These are phyloP conservation scores for Eupithecia vulgata DNA, from an alignment of 2,888 invertebrate genomes.

Conservation along the genomic window DNA sequence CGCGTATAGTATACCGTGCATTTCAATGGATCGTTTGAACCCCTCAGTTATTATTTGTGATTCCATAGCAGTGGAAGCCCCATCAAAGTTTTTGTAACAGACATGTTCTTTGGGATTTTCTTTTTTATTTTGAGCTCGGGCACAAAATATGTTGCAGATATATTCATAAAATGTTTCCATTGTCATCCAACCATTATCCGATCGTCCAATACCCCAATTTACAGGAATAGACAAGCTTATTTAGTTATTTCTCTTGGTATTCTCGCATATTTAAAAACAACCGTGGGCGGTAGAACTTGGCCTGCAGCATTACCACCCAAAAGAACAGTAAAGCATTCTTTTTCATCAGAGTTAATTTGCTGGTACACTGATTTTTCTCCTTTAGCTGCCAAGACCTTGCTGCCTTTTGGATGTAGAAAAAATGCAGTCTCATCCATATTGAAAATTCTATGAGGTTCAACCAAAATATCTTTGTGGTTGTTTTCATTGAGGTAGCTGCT, in stretches of 20 bases:
- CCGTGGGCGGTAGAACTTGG: not conserved
- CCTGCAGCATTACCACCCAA: not conserved
- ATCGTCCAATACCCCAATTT: not conserved
- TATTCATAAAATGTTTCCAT: constrained; percentile 6
- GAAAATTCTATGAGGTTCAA: not conserved
- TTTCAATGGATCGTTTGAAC: no score
- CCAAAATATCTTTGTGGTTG: not conserved
- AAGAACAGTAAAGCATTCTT: not conserved
- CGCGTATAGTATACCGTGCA: no score
- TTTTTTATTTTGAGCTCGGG: no score
- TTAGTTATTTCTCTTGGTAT: not conserved
- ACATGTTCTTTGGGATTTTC: no score
- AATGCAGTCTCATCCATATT: not conserved
- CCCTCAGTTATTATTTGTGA: no score
- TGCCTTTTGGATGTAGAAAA: not conserved
- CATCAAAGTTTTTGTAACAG: no score
- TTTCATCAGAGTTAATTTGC: not conserved
- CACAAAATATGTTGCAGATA: not conserved
- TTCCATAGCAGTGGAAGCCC: no score
- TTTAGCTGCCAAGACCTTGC: not conserved
- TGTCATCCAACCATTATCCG: not conserved
- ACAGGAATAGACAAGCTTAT: not conserved
- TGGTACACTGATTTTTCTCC: not conserved
- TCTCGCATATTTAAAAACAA: not conserved
- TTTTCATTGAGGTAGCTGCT: not conserved